Evolutionary conservation across 2,113 vertebrate species (phyloP).

Genomic region (Ochotona curzoniae): DNA sequence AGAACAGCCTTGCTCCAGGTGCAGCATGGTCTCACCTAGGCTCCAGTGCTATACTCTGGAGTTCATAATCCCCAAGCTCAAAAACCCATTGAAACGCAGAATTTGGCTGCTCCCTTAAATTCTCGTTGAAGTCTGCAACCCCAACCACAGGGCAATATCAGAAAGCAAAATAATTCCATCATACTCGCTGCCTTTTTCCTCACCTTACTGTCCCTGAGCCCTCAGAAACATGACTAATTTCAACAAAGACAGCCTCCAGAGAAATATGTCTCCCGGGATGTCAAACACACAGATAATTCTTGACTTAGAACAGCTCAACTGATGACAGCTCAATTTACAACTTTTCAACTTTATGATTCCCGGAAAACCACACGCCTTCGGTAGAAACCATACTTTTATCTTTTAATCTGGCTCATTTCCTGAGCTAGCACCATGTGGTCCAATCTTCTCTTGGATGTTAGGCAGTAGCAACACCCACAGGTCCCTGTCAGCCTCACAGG

Average conservation of each 20-base stretch:
- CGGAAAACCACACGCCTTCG: no score
- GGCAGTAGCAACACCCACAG: no score
- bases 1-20: background rate
- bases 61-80: background rate
- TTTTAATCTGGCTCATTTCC: no score
- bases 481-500: no score
- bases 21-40: background rate
- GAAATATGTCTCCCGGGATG: background rate
- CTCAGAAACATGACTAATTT: background rate
- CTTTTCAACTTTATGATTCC: no score
- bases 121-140: background rate
- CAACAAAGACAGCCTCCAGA: background rate
- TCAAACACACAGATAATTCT: background rate
- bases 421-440: no score
- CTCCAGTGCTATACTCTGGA: background rate
- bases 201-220: background rate
- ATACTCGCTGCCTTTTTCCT: background rate
- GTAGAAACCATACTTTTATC: no score
- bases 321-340: no score
- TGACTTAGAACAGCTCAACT: no score
- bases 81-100: background rate
- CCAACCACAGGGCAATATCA: background rate
- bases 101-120: background rate
- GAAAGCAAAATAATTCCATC: background rate
- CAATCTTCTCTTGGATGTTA: no score